A percentile compares a stretch with the other conserved stretches of the same genome.
These are phyloP conservation scores for Malurus cyaneus DNA, from an alignment of 2,113 vertebrate species.

Conservation along the genomic window DNA sequence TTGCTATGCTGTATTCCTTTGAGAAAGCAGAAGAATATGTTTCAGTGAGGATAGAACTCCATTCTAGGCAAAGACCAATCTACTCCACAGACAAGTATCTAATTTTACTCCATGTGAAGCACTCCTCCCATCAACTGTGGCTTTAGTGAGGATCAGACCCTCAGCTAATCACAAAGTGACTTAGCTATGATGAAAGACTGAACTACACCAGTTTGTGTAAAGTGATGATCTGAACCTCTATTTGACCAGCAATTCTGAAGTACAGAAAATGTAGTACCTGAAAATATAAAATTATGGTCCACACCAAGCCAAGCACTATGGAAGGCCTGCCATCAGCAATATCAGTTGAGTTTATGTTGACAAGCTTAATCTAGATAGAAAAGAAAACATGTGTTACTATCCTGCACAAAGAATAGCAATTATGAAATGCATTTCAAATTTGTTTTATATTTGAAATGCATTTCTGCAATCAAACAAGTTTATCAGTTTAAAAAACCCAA, in stretches of 20 bases:
- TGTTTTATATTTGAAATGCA: background rate
- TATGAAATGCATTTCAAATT: background rate
- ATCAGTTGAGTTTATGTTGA: conserved; percentile 98
- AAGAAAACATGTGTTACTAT: background rate
- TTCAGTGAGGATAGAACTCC: background rate
- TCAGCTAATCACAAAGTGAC: background rate
- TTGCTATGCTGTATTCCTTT: background rate
- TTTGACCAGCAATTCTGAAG: background rate
- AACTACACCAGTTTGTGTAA: background rate
- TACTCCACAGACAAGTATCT: background rate
- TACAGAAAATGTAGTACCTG: conserved; percentile 78
- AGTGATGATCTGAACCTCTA: background rate
- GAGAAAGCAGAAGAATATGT: background rate
- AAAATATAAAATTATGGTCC: conserved; percentile 98
- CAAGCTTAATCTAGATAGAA: conserved; percentile 89
- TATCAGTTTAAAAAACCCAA: background rate
- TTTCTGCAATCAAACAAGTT: background rate
- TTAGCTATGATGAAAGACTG: background rate
- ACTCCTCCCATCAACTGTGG: background rate
- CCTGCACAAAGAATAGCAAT: background rate
- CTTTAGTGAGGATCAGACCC: background rate
- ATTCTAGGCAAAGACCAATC: background rate
- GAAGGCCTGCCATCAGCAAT: conserved; percentile 94
- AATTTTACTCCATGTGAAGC: background rate
- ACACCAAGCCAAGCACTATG: conserved; percentile 93